Base-by-base conservation (phyloP, 1,140 invertebrate genomes). In the Micrasema longulum region DNA sequence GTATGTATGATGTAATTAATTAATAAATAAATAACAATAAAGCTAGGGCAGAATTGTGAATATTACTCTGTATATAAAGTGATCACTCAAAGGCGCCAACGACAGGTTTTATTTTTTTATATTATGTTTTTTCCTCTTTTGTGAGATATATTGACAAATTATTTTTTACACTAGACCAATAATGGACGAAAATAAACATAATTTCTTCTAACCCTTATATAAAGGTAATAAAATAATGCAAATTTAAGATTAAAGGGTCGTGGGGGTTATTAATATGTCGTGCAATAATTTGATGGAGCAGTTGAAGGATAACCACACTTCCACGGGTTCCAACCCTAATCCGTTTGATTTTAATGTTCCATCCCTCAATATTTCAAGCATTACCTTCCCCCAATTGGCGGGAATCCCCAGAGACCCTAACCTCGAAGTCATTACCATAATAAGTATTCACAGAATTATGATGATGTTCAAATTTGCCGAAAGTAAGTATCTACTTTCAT, bases 311-410 rank as follows among this genome's bases (percentile, higher is more conserved):
- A 14, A 22, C 9, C 14, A 16, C 12, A 31, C 12, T 26, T 7
- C 26, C 26, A 55, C 31, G 35, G 23, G 14, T 31, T 55, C 35
- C 52, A n/a, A 31, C 52, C 52, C 52, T 55, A 55, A 55, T 55
- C 52, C n/a, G 10, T 55, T 55, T 55, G 52, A 55, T 55, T 55
- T 55, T 55, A 36, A 55, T 55, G 16, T 6, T 55, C 52, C 5
- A 55, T 31, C 52, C 52, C 52, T 55, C 52, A 55, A 55, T 55
- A 55, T 55, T 55, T 55, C 14, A 55, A 31, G 12, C 26, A 55
- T 36, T 55, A 55, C 12, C 5, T 31, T 53, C 14, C 52, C 52
- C 52, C 50, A 18, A 23, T 2, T 55, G 23, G 26, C n/a, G 0
- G 22, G 14, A 16, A 12, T 31, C 52, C 50, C 52, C 11, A 1